Conservation (phyloP, 2,113 vertebrate genomes). For the Melanostigma gelatinosum region DNA sequence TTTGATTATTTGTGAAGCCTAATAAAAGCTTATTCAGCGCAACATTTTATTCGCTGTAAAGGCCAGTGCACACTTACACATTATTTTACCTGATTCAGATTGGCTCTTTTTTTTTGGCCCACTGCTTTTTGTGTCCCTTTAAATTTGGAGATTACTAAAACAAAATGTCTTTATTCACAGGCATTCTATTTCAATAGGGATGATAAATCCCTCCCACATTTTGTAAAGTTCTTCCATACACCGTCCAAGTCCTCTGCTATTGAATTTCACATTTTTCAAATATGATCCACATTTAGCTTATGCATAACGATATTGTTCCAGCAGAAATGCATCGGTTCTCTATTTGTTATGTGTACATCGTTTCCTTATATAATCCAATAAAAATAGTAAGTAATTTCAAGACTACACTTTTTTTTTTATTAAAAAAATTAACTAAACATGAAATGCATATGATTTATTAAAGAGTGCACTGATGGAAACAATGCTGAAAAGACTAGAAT, state of each 20-base stretch:
- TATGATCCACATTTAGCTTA: neutral
- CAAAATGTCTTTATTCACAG: constrained; percentile 65
- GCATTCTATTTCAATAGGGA: constrained; percentile 93
- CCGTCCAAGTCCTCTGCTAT: constrained; percentile 81
- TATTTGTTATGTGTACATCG: neutral
- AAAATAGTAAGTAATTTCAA: constrained; percentile 17
- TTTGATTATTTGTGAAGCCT: neutral
- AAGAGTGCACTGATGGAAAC: constrained; percentile 18
- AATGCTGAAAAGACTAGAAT: constrained; percentile 3
- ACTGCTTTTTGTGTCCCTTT: neutral
- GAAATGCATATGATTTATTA: constrained; percentile 1
- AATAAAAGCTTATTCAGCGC: neutral
- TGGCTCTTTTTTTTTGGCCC: neutral
- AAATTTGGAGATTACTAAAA: neutral
- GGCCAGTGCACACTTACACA: neutral
- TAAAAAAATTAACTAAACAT: constrained; percentile 26
- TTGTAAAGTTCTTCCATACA: constrained; percentile 89
- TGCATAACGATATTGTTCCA: neutral
- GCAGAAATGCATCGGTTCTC: neutral
- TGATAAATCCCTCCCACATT: constrained; percentile 90
- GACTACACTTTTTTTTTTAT: constrained; percentile 25
- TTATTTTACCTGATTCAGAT: neutral
- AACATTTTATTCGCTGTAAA: neutral
- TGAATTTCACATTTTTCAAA: neutral
- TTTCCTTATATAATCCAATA: constrained; percentile 27